Evolutionary conservation across 2,797 vertebrate genomes (phyloP), one percentile per base, ranked within the genome.

Genomic region (Eleutherodactylus coqui): DNA sequence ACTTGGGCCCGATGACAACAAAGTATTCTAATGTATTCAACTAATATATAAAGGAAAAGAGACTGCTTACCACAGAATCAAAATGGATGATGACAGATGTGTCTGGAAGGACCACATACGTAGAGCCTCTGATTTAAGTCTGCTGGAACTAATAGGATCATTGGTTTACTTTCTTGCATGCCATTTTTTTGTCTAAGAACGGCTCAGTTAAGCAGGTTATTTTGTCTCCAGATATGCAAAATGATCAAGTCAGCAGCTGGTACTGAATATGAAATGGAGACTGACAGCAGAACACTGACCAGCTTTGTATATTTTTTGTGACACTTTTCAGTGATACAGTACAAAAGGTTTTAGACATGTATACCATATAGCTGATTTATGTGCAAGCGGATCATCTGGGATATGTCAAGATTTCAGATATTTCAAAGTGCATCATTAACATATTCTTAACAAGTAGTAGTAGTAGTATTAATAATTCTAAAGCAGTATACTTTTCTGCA

Each of bases 101-200:
- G 95, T 93, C 93, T 96, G 95, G 94, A 94, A 95, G 96, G 97
- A 98, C 97, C 97, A 98, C 97, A 97, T 98, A 97, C 97, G 95
- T 97, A 92, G 96, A 96, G 93, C 96, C 95, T 97, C 96, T 97
- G 96, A 97, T 97, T 96, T 97, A 97, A 96, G 96, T 96, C 96
- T 95, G 94, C 94, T 96, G 95, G 96, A 97, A 97, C 96, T 97
- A 97, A 97, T 97, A 96, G 96, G 95, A 96, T 97, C 96, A 97
- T 95, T 96, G 94, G 88, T 94, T 87, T 94, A 94, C 95, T 95
- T 96, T 94, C 94, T 92, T 95, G 95, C 93, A 93, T 94, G 95
- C 93, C 94, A 92, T 94, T 93, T 94, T 93, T 93, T 93, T 93
- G 90, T 83, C 93, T 94, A 90, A 93, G 92, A 92, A 86, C 89